A percentile compares a stretch with the other conserved stretches of the same genome.
These are phyloP conservation scores for Aurelia sp. DNA, from an alignment of 30 jellyfish, hydroid and myxozoan genomes.

Conservation along the genomic window DNA sequence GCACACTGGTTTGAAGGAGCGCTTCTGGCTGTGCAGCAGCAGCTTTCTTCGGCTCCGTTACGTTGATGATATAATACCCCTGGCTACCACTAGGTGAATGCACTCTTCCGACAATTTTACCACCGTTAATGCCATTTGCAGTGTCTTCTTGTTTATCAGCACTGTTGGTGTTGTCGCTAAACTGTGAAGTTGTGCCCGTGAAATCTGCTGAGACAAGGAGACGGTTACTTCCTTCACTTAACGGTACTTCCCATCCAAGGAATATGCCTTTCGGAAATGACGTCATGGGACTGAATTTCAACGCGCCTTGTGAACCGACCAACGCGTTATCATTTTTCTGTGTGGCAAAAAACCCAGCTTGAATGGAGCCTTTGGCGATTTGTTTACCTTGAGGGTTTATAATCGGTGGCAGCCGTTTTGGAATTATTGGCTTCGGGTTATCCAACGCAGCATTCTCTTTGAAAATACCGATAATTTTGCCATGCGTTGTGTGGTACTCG, in stretches of 20 bases:
- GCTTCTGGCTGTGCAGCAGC: neutral
- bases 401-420: conserved; percentile 21
- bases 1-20: neutral
- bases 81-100: conserved; percentile 20
- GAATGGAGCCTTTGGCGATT: conserved; percentile 16
- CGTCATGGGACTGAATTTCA: conserved; percentile 21
- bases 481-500: conserved; percentile 27
- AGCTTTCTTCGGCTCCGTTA: conserved; percentile 13
- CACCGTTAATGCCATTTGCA: conserved; percentile 36
- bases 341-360: conserved; percentile 42
- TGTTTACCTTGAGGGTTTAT: conserved; percentile 15
- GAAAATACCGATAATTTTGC: conserved; percentile 34
- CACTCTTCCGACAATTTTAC: conserved; percentile 34
- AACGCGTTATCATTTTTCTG: neutral
- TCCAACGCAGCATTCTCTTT: conserved; percentile 16
- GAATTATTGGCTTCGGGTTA: conserved; percentile 38
- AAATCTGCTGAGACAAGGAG: conserved; percentile 37
- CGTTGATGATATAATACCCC: conserved; percentile 33
- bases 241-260: conserved; percentile 44
- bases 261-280: conserved; percentile 33
- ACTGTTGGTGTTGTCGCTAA: conserved; percentile 24
- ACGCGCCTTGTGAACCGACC: conserved; percentile 35
- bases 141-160: conserved; percentile 24
- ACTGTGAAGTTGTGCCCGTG: conserved; percentile 32
- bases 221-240: conserved; percentile 19